phyloP scores from a whole-genome alignment of 2,797 vertebrate species.

The Sebastes vulpes region DNA sequence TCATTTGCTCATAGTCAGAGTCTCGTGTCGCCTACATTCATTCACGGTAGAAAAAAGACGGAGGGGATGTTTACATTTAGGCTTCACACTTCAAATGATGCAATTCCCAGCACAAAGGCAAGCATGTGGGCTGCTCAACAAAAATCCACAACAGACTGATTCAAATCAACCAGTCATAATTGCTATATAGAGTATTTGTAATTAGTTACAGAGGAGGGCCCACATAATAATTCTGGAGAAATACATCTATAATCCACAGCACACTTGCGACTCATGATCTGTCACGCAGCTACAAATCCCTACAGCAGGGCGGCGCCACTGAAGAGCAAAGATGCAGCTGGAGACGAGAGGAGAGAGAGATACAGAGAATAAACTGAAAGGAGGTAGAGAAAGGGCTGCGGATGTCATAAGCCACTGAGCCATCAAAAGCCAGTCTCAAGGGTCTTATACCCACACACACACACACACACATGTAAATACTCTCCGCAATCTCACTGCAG shows the following conservation, averaged over 20 bases:
- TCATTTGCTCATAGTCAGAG: conserved; percentile 4
- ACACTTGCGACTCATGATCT: not conserved
- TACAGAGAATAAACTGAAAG: not conserved
- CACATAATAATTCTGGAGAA: not conserved
- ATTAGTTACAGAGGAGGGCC: conserved; percentile 1
- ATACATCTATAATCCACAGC: not conserved
- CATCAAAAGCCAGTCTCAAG: conserved; percentile 39
- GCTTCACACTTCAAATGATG: conserved; percentile 10
- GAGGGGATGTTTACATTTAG: conserved; percentile 19
- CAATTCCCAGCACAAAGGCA: conserved; percentile 6
- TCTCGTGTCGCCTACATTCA: not conserved
- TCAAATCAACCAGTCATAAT: not conserved
- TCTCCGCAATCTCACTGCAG: conserved; percentile 18
- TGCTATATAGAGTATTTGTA: not conserved
- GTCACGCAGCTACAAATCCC: not conserved
- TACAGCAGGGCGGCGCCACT: conserved; percentile 15
- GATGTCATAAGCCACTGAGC: conserved; percentile 38
- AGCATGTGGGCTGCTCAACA: not conserved
- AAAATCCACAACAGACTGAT: conserved; percentile 3
- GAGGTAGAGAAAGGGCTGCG: not conserved
- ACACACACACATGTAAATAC: not conserved
- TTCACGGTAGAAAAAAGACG: not conserved
- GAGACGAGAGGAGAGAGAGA: not conserved
- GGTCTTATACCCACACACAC: not conserved
- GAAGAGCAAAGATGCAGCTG: not conserved